Evolutionary conservation across 2,113 vertebrate genomes (phyloP).

Genomic region (Phalacrocorax pelagicus): DNA sequence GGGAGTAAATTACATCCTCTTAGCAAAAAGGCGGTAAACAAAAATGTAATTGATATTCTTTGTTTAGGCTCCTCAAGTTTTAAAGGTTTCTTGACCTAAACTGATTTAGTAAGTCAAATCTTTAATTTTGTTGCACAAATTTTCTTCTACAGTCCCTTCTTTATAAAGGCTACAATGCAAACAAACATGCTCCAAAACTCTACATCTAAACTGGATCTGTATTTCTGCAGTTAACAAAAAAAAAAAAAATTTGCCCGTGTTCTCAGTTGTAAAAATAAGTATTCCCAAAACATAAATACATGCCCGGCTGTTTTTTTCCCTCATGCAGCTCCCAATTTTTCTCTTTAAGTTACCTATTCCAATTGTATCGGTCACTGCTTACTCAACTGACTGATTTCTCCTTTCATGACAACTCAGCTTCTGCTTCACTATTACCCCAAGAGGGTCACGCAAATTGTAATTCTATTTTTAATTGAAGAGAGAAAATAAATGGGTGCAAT

Average conservation of each 20-base stretch:
- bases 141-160: not conserved
- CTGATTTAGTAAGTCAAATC: not conserved
- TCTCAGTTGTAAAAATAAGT: not conserved
- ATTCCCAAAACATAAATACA: not conserved
- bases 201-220: not conserved
- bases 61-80: not conserved
- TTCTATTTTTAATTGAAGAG: not conserved
- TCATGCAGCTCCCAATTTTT: not conserved
- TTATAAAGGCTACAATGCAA: not conserved
- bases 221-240: not conserved
- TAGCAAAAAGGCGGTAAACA: not conserved
- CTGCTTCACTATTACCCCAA: not conserved
- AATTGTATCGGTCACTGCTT: not conserved
- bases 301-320: not conserved
- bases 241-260: not conserved
- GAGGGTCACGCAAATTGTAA: not conserved
- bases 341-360: not conserved
- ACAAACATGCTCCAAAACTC: not conserved
- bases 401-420: not conserved
- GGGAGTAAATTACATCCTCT: not conserved
- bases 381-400: not conserved
- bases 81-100: not conserved
- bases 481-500: conserved; percentile 46
- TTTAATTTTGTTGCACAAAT: not conserved
- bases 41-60: not conserved